Percentiles rank a stretch among this genome's conserved stretches.
Evolutionary conservation across 2,113 vertebrate genomes (phyloP).

Genomic region (Paedocypris sp.): DNA sequence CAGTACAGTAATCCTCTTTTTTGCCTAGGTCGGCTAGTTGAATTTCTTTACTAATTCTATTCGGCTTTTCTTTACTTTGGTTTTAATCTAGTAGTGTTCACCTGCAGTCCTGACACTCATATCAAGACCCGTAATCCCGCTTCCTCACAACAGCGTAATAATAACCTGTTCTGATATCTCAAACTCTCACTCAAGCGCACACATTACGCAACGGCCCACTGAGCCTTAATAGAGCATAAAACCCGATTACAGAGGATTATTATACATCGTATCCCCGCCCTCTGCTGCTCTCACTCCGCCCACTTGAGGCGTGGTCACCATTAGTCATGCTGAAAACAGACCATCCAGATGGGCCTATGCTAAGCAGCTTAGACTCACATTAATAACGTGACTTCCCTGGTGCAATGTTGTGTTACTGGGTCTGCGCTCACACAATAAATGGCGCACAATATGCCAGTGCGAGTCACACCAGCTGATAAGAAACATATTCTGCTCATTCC

Average conservation of each 20-base stretch:
- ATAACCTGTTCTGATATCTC: constrained; percentile 23
- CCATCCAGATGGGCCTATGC: constrained; percentile 66
- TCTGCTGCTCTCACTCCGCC: constrained; percentile 41
- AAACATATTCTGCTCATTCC: constrained; percentile 7
- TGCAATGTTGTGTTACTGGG: constrained; percentile 27
- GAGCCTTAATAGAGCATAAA: constrained; percentile 65
- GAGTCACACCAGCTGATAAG: constrained; percentile 1
- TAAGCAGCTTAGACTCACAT: constrained; percentile 70
- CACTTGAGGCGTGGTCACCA: neutral
- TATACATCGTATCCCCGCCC: constrained; percentile 9
- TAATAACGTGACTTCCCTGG: constrained; percentile 64
- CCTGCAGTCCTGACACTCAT: neutral
- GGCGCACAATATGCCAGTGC: neutral
- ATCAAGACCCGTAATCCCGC: constrained; percentile 28
- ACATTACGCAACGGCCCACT: constrained; percentile 57
- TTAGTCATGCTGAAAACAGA: constrained; percentile 58
- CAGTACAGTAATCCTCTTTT: no score
- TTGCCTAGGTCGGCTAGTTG: no score
- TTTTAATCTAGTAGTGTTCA: no score
- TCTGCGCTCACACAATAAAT: neutral
- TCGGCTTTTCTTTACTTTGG: no score
- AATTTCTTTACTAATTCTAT: no score
- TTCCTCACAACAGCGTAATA: neutral
- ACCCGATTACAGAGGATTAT: constrained; percentile 68
- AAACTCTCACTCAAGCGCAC: constrained; percentile 24